These are phyloP conservation scores for Coreius guichenoti DNA, from an alignment of 2,797 vertebrate species.

Conservation along the genomic window DNA sequence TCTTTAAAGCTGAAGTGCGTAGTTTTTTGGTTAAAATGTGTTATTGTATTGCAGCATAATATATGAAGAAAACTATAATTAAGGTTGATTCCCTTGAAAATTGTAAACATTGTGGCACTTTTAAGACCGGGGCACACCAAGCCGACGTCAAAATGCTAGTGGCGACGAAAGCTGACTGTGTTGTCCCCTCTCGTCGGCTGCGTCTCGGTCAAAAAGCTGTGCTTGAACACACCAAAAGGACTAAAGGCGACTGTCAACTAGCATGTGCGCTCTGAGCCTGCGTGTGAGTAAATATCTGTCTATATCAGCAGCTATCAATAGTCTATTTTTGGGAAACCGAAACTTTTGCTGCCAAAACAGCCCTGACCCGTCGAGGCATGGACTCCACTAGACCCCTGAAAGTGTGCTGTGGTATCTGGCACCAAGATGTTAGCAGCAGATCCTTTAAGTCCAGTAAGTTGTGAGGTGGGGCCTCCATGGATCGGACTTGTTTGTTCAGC, in stretches of 20 bases:
- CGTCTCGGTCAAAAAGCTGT: not conserved
- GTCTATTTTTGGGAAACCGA: too few relatives aligned
- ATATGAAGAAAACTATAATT: not conserved
- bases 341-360: too few relatives aligned
- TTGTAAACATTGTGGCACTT: not conserved
- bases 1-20: conserved; percentile 6
- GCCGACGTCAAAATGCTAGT: not conserved
- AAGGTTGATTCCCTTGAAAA: not conserved
- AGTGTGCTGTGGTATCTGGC: too few relatives aligned
- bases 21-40: not conserved
- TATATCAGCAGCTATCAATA: too few relatives aligned
- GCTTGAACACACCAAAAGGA: not conserved
- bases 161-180: not conserved
- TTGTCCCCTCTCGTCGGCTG: not conserved
- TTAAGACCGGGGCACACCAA: not conserved
- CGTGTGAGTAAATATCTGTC: not conserved
- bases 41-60: not conserved
- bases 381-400: too few relatives aligned
- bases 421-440: too few relatives aligned
- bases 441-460: too few relatives aligned
- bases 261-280: too few relatives aligned
- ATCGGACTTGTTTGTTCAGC: too few relatives aligned
- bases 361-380: too few relatives aligned
- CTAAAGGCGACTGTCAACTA: not conserved
- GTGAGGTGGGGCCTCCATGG: too few relatives aligned